These are phyloP conservation scores for Coelogynopora nodosa DNA, from an alignment of 2,888 invertebrate genomes.

Conservation along the genomic window DNA sequence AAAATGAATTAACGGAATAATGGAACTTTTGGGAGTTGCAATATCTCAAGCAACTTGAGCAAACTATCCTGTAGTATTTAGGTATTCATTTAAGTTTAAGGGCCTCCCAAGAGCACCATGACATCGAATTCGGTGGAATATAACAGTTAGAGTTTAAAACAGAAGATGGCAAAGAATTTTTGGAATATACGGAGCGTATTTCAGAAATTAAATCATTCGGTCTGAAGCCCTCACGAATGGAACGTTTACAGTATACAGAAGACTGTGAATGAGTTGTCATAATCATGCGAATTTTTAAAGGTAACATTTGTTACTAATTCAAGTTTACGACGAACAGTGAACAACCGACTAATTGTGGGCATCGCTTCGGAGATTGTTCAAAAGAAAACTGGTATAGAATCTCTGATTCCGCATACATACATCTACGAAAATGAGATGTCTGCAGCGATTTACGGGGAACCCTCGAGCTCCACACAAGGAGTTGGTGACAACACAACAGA, in stretches of 20 bases:
- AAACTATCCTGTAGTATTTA: background rate
- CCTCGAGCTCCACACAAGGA: background rate
- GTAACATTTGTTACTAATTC: no score
- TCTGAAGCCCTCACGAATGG: slow-evolving; percentile 11
- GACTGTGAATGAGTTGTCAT: background rate
- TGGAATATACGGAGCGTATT: slow-evolving; percentile 1
- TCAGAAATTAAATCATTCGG: background rate
- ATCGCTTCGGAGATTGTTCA: background rate
- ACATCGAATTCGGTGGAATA: background rate
- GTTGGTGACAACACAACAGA: background rate
- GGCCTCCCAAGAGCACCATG: slow-evolving; percentile 3
- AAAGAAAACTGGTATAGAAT: background rate
- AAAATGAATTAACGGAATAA: background rate
- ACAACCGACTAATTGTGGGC: background rate
- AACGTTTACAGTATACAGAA: background rate
- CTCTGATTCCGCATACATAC: background rate
- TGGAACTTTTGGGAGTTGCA: background rate
- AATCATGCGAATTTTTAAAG: background rate
- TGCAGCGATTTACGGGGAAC: background rate
- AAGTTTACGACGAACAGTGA: background rate
- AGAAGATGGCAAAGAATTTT: background rate
- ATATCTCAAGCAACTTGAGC: background rate
- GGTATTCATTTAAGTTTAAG: slow-evolving; percentile 16
- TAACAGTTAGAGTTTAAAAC: background rate
- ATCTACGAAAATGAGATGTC: background rate